Evolutionary conservation across 1,140 invertebrate genomes (phyloP).

Genomic region (Babylonia areolata): DNA sequence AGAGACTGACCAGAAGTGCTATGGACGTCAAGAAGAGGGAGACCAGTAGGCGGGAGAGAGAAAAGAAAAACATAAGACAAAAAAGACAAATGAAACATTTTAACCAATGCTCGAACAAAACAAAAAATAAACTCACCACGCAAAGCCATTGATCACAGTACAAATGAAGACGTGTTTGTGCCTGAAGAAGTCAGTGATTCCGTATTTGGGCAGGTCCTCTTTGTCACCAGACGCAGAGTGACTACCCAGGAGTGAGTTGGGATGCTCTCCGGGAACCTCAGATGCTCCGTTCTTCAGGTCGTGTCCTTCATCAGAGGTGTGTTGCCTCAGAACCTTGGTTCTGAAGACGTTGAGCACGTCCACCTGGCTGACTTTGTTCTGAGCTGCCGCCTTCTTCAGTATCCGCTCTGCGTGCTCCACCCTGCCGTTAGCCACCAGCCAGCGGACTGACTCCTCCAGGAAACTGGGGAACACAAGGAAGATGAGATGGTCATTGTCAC

Average conservation of each 20-base stretch:
- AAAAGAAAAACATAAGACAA: too few species aligned
- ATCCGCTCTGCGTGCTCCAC: constrained; percentile 55
- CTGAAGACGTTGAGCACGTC: constrained; percentile 30
- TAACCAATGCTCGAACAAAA: neutral
- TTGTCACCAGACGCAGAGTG: neutral
- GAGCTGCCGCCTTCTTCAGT: constrained; percentile 57
- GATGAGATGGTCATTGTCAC: too few species aligned
- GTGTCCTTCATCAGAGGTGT: neutral
- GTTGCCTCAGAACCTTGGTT: neutral
- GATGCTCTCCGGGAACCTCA: neutral
- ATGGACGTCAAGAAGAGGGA: too few species aligned
- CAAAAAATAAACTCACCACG: neutral
- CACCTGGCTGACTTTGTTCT: constrained; percentile 51
- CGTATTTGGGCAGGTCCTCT: neutral
- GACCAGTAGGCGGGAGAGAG: too few species aligned
- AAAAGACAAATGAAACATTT: too few species aligned
- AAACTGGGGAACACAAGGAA: constrained; percentile 52
- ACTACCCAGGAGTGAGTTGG: neutral
- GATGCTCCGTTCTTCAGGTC: neutral
- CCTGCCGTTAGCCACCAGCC: constrained; percentile 65
- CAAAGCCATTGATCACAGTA: constrained; percentile 28
- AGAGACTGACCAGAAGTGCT: too few species aligned
- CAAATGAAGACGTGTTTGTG: constrained; percentile 9
- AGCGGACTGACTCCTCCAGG: constrained; percentile 66
- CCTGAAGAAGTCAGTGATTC: constrained; percentile 14